These are phyloP conservation scores for Bostrychus sinensis DNA, from an alignment of 2,113 vertebrate genomes.

Conservation along the genomic window DNA sequence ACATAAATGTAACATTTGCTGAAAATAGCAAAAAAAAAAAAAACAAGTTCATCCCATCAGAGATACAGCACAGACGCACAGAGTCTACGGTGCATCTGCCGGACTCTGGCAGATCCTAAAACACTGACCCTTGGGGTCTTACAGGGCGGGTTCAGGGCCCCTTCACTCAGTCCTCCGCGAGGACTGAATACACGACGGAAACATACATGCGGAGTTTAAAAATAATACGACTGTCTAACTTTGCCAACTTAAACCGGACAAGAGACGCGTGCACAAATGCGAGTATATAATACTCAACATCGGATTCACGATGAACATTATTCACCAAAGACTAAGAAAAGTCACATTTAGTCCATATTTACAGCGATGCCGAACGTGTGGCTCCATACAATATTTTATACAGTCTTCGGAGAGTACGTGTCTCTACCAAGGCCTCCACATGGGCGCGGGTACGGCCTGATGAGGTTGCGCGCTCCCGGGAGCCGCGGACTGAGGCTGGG, in stretches of 20 bases:
- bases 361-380: conserved; percentile 30
- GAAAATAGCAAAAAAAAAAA: conserved; percentile 47
- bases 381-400: neutral
- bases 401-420: neutral
- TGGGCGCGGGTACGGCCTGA: conserved; percentile 24
- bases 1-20: conserved; percentile 38
- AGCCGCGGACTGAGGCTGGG: conserved; percentile 30
- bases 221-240: conserved; percentile 71
- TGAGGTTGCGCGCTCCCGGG: conserved; percentile 15
- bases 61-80: conserved; percentile 57
- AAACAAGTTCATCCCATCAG: conserved; percentile 62
- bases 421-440: conserved; percentile 86
- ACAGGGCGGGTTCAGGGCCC: conserved; percentile 79
- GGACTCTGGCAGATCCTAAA: conserved; percentile 75
- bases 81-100: conserved; percentile 75
- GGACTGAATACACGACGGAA: conserved; percentile 76
- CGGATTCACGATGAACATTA: conserved; percentile 52
- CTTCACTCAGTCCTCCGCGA: conserved; percentile 72
- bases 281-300: conserved; percentile 78
- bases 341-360: conserved; percentile 34
- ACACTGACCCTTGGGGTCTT: conserved; percentile 81
- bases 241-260: conserved; percentile 69
- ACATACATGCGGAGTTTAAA: conserved; percentile 78
- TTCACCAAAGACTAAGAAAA: conserved; percentile 48
- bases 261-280: conserved; percentile 62